phyloP scores from a whole-genome alignment of 2,113 vertebrate species.

The Mixornis gularis region DNA sequence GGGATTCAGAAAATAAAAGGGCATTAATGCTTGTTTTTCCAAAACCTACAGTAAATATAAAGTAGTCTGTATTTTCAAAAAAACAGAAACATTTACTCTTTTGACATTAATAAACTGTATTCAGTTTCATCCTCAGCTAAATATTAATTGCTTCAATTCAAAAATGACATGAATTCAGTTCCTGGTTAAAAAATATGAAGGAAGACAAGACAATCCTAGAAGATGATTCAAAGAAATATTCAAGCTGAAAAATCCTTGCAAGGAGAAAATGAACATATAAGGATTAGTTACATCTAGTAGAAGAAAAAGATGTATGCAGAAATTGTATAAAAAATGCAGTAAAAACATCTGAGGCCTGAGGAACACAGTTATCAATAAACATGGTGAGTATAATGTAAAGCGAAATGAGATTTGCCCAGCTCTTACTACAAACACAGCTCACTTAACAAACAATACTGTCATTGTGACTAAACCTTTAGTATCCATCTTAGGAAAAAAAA shows the following conservation, averaged over 20 bases:
- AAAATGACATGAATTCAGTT: background rate
- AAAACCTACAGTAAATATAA: background rate
- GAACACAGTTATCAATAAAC: background rate
- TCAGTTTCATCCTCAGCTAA: background rate
- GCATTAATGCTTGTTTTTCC: background rate
- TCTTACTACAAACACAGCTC: background rate
- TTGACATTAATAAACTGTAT: background rate
- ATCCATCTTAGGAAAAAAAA: rapidly evolving
- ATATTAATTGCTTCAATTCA: background rate
- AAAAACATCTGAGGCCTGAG: background rate
- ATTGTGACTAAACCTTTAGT: background rate
- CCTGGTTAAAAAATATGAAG: background rate
- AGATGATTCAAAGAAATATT: background rate
- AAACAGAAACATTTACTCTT: background rate
- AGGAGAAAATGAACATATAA: background rate
- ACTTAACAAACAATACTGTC: background rate
- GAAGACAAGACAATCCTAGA: background rate
- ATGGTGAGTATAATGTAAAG: background rate
- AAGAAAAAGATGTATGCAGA: background rate
- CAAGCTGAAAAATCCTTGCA: background rate
- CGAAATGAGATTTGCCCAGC: background rate
- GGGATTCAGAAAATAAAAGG: background rate
- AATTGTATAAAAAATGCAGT: background rate
- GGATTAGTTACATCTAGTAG: background rate
- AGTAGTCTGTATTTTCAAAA: background rate